These are phyloP conservation scores for Buceros bicornis DNA, from an alignment of 2,797 vertebrate species.

Conservation along the genomic window DNA sequence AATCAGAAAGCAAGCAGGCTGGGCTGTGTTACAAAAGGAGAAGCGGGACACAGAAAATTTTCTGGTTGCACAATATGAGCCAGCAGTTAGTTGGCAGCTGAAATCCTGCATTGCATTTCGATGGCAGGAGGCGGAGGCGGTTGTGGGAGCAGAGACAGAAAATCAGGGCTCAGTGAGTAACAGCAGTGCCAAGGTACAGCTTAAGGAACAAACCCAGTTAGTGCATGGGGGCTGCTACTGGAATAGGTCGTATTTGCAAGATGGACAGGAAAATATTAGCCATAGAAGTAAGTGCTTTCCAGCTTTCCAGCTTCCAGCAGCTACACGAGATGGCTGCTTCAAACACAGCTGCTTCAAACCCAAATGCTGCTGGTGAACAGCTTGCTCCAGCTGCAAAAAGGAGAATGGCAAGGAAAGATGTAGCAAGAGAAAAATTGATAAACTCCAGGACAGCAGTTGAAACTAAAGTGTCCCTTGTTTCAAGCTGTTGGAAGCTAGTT, in stretches of 20 bases:
- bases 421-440: neutral
- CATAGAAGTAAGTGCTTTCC: neutral
- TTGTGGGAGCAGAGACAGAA: neutral
- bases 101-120: neutral
- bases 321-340: neutral
- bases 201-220: neutral
- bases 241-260: neutral
- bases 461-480: constrained; percentile 9
- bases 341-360: neutral
- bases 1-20: neutral
- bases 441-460: neutral
- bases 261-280: neutral
- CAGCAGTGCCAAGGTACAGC: neutral
- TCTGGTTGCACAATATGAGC: neutral
- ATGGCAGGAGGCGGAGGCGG: neutral
- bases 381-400: constrained; percentile 18
- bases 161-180: neutral
- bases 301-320: neutral
- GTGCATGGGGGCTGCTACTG: neutral
- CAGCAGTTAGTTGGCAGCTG: constrained; percentile 9
- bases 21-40: neutral
- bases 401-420: neutral
- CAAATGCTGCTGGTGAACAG: neutral
- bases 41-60: neutral
- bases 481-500: constrained; percentile 2